These are phyloP conservation scores for Leucopsar rothschildi DNA, from an alignment of 2,113 vertebrate genomes.

Conservation along the genomic window DNA sequence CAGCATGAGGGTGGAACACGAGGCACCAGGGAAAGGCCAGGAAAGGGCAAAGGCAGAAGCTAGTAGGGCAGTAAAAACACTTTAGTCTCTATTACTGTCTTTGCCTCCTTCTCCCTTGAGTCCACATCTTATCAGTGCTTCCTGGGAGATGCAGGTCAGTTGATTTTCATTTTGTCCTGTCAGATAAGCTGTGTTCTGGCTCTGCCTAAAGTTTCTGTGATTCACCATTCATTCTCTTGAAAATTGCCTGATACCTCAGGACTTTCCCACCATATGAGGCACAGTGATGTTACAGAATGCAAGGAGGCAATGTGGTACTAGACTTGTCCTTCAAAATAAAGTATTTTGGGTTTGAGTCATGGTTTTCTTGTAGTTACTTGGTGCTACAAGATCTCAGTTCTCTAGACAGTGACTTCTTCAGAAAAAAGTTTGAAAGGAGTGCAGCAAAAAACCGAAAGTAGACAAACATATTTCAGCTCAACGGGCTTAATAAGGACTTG, in stretches of 20 bases:
- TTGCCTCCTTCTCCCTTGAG: neutral
- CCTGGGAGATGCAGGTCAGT: neutral
- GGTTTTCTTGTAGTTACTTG: neutral
- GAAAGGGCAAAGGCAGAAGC: neutral
- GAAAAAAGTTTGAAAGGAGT: neutral
- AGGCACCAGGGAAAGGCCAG: neutral
- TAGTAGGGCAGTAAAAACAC: neutral
- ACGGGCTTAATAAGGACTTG: neutral
- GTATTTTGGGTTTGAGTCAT: neutral
- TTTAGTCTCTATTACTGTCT: neutral
- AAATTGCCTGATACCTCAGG: neutral
- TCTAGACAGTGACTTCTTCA: neutral
- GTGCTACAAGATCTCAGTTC: neutral
- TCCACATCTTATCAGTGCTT: neutral
- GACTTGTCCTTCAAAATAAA: neutral
- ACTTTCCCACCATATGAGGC: neutral
- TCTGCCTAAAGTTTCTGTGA: neutral
- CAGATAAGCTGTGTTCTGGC: neutral
- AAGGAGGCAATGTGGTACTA: neutral
- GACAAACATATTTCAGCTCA: neutral
- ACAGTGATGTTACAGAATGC: neutral
- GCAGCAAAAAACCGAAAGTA: neutral
- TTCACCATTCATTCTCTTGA: neutral
- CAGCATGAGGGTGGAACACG: rapidly evolving
- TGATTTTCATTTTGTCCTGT: neutral